Evolutionary conservation across 2,888 invertebrate species (phyloP).

Genomic region (Sicus ferrugineus): DNA sequence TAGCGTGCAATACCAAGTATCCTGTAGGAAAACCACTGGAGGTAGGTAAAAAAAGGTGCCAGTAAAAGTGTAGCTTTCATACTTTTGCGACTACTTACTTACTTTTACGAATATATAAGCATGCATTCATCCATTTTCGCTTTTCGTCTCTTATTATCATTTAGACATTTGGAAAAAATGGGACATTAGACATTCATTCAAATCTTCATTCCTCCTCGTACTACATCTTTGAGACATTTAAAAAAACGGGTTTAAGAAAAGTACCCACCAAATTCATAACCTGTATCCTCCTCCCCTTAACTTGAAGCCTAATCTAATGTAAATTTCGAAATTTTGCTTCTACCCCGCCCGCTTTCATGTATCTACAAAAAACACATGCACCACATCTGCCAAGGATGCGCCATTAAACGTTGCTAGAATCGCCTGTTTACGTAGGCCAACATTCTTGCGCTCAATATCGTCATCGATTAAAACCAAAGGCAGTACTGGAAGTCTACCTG

Average conservation of each 20-base stretch:
- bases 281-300: background rate
- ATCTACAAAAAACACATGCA: background rate
- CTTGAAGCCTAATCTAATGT: background rate
- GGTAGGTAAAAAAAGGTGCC: too few species aligned
- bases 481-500: constrained; percentile 57
- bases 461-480: constrained; percentile 57
- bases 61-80: too few species aligned
- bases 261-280: background rate
- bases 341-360: background rate
- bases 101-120: background rate
- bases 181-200: background rate
- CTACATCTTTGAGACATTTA: too few species aligned
- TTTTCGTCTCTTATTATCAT: too few species aligned
- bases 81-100: background rate
- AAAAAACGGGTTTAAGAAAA: background rate
- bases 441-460: constrained; percentile 61
- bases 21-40: constrained; percentile 84
- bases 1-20: constrained; percentile 64
- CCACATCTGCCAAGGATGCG: constrained; percentile 11
- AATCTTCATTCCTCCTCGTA: too few species aligned
- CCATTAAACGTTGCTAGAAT: constrained; percentile 49
- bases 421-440: constrained; percentile 60
- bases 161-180: too few species aligned
- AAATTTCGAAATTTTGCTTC: constrained; percentile 13
- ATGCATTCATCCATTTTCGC: background rate